phyloP scores from a whole-genome alignment of 2,113 vertebrate species.

The Calyptommatus sinebrachiatus region DNA sequence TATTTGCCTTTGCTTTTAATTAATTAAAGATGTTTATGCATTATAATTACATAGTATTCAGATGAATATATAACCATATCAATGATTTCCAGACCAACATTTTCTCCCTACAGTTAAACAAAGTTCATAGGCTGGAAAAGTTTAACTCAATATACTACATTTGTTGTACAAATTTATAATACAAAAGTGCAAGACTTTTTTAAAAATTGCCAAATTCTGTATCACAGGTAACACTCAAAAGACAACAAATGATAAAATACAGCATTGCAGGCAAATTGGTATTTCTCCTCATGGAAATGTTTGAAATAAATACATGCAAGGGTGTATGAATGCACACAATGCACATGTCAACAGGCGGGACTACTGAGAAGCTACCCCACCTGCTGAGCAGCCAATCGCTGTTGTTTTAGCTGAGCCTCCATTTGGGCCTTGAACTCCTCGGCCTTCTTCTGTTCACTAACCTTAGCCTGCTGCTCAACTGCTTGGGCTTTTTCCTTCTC shows the following conservation, averaged over 20 bases:
- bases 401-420: constrained; percentile 88
- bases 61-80: not conserved
- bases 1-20: not conserved
- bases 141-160: constrained; percentile 6
- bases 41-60: constrained; percentile 1
- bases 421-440: constrained; percentile 84
- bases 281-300: constrained; percentile 10
- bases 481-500: constrained; percentile 96
- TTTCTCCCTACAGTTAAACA: not conserved
- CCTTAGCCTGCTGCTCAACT: constrained; percentile 86
- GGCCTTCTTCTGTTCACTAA: constrained; percentile 82
- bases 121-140: not conserved
- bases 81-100: not conserved
- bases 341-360: constrained; percentile 59
- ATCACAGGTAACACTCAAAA: not conserved
- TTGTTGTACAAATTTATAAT: not conserved
- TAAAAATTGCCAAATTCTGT: not conserved
- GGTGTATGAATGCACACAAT: constrained; percentile 44
- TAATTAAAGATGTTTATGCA: not conserved
- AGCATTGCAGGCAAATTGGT: constrained; percentile 12
- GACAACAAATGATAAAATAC: constrained; percentile 13
- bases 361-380: constrained; percentile 67
- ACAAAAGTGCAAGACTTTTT: rapidly evolving
- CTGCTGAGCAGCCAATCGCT: constrained; percentile 85
- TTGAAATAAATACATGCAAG: not conserved